Evolutionary conservation across 1,140 invertebrate genomes (phyloP).

Genomic region (Lasioglossum baleicum): DNA sequence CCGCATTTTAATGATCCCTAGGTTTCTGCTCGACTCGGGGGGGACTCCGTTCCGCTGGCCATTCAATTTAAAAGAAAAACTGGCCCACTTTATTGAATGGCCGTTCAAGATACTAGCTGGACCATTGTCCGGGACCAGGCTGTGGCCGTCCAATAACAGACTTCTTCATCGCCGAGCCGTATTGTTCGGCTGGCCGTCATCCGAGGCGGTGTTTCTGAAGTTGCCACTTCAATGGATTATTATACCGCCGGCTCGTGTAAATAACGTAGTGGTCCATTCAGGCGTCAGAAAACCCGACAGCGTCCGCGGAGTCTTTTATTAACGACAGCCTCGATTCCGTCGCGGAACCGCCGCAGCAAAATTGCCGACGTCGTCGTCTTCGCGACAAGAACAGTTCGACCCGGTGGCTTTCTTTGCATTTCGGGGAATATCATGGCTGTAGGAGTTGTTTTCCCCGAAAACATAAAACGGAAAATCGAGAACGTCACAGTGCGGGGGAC

Average conservation of each 20-base stretch:
- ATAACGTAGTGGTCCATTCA: not conserved
- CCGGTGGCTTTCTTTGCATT: too few species aligned
- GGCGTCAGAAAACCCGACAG: not conserved
- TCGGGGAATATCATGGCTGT: too few species aligned
- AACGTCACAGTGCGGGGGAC: too few species aligned
- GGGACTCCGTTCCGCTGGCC: not conserved
- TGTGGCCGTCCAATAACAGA: not conserved
- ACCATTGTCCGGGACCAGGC: constrained; percentile 2
- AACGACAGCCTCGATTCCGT: not conserved
- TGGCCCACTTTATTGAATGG: constrained; percentile 8
- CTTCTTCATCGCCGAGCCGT: not conserved
- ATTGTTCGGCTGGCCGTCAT: not conserved
- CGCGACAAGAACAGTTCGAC: too few species aligned
- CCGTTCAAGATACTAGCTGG: not conserved
- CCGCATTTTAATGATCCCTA: not conserved
- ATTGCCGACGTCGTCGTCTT: not conserved
- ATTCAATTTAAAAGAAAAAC: not conserved
- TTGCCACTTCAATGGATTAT: constrained; percentile 9
- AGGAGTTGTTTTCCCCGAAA: too few species aligned
- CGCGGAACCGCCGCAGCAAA: not conserved
- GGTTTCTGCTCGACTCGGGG: not conserved
- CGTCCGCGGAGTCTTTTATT: not conserved
- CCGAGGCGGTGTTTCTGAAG: constrained; percentile 13
- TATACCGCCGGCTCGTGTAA: not conserved
- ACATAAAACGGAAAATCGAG: not conserved